Conservation (phyloP, 2,797 vertebrate genomes). For the Enteromius unitaeniatus region DNA sequence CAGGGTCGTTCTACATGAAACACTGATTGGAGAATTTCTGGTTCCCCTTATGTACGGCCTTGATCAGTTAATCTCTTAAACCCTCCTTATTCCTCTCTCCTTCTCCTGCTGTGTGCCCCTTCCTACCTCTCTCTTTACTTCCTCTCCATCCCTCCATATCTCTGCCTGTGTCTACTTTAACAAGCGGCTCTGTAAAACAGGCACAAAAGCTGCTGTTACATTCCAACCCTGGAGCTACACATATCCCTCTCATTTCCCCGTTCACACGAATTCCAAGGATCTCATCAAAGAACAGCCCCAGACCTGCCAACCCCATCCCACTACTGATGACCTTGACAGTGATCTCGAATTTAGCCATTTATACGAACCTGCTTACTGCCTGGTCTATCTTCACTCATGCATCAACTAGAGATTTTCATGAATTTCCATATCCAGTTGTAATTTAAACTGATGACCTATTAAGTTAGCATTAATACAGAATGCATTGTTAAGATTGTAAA, state of each 20-base stretch:
- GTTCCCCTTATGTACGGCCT: constrained; percentile 3
- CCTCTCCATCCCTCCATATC: constrained; percentile 37
- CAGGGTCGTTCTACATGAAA: neutral
- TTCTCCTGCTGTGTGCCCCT: constrained; percentile 19
- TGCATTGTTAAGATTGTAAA: neutral
- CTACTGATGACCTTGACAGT: constrained; percentile 39
- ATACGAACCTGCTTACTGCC: constrained; percentile 21
- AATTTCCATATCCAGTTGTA: neutral
- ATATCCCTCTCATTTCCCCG: constrained; percentile 65
- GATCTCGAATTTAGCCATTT: constrained; percentile 28
- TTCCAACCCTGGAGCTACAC: constrained; percentile 77
- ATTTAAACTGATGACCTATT: neutral
- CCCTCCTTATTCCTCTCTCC: constrained; percentile 25
- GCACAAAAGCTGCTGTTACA: constrained; percentile 82
- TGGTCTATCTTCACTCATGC: constrained; percentile 5
- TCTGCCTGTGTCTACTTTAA: constrained; percentile 64
- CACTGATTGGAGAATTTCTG: constrained; percentile 13
- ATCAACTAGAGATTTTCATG: neutral
- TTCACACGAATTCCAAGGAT: constrained; percentile 79
- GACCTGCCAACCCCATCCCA: constrained; percentile 43
- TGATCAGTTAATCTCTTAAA: constrained; percentile 42
- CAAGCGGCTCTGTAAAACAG: constrained; percentile 73
- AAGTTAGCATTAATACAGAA: neutral
- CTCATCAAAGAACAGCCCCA: constrained; percentile 77
- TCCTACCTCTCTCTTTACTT: constrained; percentile 19